phyloP scores from a whole-genome alignment of 2,113 vertebrate genomes.

The Semicossyphus pulcher region DNA sequence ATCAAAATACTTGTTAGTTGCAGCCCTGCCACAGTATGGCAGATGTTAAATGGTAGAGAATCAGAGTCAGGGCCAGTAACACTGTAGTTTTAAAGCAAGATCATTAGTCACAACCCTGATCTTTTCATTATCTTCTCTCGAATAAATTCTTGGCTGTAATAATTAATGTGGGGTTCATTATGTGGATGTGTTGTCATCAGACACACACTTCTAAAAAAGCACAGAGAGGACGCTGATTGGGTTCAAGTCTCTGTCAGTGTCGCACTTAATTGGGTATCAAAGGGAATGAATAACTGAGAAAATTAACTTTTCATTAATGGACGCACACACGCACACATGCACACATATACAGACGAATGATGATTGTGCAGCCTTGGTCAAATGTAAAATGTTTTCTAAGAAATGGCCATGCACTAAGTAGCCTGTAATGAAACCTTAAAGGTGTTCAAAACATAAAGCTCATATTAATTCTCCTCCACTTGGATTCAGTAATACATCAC shows the following conservation, averaged over 20 bases:
- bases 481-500: not conserved
- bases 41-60: not conserved
- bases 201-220: constrained; percentile 38
- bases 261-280: constrained; percentile 47
- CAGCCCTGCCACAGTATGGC: not conserved
- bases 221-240: constrained; percentile 36
- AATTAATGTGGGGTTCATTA: constrained; percentile 53
- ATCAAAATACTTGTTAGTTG: no score
- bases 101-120: constrained; percentile 39
- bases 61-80: not conserved
- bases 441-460: not conserved
- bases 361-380: not conserved
- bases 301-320: constrained; percentile 25
- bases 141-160: constrained; percentile 38
- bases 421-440: not conserved
- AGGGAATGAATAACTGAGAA: constrained; percentile 44
- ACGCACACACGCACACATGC: not conserved
- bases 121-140: constrained; percentile 55
- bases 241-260: constrained; percentile 59
- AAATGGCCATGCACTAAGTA: not conserved
- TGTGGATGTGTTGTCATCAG: constrained; percentile 41
- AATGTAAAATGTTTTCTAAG: constrained; percentile 10
- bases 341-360: not conserved
- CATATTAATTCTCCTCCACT: not conserved
- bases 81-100: not conserved